These are phyloP conservation scores for Acanthopagrus latus DNA, from an alignment of 2,797 vertebrate species.

Conservation along the genomic window DNA sequence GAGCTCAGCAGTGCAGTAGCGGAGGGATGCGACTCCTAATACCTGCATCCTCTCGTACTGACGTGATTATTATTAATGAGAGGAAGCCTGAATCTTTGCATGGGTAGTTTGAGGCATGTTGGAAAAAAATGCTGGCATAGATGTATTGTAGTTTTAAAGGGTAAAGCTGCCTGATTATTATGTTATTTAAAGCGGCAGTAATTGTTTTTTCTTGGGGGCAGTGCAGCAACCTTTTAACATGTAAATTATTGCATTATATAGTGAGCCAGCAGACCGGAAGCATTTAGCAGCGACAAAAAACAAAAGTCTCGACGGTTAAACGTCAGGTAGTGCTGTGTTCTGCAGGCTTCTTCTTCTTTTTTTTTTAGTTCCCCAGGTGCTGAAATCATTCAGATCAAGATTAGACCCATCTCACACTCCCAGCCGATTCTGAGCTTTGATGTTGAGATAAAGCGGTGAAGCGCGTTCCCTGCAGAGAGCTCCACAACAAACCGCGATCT, in stretches of 20 bases:
- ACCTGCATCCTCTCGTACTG: not conserved
- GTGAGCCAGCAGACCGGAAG: not conserved
- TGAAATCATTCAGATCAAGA: conserved; percentile 57
- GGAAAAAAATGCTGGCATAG: not conserved
- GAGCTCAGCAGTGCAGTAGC: not conserved
- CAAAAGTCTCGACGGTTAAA: not conserved
- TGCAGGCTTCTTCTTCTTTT: conserved; percentile 30
- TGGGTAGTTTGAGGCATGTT: not conserved
- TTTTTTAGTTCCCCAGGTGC: conserved; percentile 46
- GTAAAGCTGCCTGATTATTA: too few relatives aligned
- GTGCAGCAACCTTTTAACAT: not conserved
- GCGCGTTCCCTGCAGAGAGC: conserved; percentile 23
- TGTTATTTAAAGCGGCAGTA: not conserved
- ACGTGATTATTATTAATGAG: conserved; percentile 15
- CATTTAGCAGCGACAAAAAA: not conserved
- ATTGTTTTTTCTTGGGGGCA: not conserved
- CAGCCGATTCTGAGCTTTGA: conserved; percentile 62
- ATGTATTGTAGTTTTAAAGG: too few relatives aligned
- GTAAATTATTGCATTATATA: not conserved
- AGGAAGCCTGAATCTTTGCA: not conserved
- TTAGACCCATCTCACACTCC: conserved; percentile 44
- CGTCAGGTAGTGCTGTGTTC: not conserved
- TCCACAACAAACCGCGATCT: conserved; percentile 42
- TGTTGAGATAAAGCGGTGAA: conserved; percentile 59
- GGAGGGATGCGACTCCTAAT: conserved; percentile 22